Evolutionary conservation across 2,797 vertebrate species (phyloP).

Genomic region (Cichlasoma orientale): DNA sequence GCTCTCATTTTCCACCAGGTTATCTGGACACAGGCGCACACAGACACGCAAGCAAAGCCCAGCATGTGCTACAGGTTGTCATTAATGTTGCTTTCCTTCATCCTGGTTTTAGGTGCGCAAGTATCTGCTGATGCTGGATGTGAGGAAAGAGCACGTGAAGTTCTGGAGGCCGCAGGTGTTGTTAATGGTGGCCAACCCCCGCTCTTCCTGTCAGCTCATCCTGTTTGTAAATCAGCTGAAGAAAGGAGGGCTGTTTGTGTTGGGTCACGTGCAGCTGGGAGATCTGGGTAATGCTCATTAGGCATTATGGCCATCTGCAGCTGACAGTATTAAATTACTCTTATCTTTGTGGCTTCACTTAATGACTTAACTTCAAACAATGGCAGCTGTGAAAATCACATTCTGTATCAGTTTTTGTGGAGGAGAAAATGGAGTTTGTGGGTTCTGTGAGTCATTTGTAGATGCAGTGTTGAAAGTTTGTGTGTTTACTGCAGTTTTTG

Average conservation of each 20-base stretch:
- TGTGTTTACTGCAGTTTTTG: not conserved
- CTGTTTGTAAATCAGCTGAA: constrained; percentile 96
- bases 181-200: constrained; percentile 95
- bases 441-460: not conserved
- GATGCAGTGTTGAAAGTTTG: not conserved
- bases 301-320: constrained; percentile 13
- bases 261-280: constrained; percentile 94
- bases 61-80: not conserved
- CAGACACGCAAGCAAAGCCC: not conserved
- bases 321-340: constrained; percentile 44
- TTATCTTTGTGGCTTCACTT: not conserved
- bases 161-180: constrained; percentile 98
- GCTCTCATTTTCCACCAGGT: constrained; percentile 95
- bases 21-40: constrained; percentile 35
- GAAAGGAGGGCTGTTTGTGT: constrained; percentile 93
- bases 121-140: constrained; percentile 94
- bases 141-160: constrained; percentile 97
- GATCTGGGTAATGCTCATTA: constrained; percentile 86
- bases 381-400: not conserved
- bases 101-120: constrained; percentile 88
- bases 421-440: not conserved
- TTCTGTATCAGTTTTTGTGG: not conserved
- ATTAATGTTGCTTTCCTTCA: not conserved
- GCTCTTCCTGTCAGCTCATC: constrained; percentile 91
- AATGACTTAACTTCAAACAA: not conserved